Base-by-base conservation (phyloP, 2,888 invertebrate genomes). In the Coleophora flavipennella region DNA sequence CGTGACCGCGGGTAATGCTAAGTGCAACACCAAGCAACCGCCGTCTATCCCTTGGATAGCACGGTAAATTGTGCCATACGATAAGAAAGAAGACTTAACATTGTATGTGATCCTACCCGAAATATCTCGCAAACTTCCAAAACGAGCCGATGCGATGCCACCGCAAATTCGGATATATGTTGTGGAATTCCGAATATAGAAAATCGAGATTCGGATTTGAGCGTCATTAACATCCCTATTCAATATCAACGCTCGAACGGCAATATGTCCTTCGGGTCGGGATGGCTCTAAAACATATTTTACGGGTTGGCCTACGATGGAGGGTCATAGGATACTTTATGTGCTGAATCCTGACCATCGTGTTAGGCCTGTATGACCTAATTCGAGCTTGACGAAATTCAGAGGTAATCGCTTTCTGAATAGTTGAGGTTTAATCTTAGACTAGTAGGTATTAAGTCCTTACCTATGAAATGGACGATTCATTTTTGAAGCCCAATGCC, bases 251-350 rank as follows among this genome's bases (percentile, higher is more conserved):
- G 39, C 26, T 28, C 55, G 54, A 46, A 52, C 53, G 53, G 55
- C 63, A 68, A 70, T 69, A 68, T 69, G 67, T 67, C 55, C 55
- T 44, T 35, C 29, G 46, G 36, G 49, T 44, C 46, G 59, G 67
- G 62, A 49, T 49, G 51, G 58, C 49, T 60, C 66, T 70, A 58
- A 67, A 70, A 71, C 67, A 71, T 72, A 70, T 68, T 71, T 71
- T 69, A 73, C 58, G 67, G 52, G 41, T 47, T 34, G 39, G 48
- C 45, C 45, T 42, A 50, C 56, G 53, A 54, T 55, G 55, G 51
- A 53, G 59, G 62, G 57, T 59, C 63, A 52, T 49, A 55, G 51
- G 57, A 50, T 56, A 52, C 54, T 68, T 71, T 69, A 68, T 55
- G 54, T 49, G 48, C 47, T 46, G 20, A 20, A 20, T 20, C 20